These are phyloP conservation scores for Standfussiana lucernea DNA, from an alignment of 2,888 invertebrate species.

Conservation along the genomic window DNA sequence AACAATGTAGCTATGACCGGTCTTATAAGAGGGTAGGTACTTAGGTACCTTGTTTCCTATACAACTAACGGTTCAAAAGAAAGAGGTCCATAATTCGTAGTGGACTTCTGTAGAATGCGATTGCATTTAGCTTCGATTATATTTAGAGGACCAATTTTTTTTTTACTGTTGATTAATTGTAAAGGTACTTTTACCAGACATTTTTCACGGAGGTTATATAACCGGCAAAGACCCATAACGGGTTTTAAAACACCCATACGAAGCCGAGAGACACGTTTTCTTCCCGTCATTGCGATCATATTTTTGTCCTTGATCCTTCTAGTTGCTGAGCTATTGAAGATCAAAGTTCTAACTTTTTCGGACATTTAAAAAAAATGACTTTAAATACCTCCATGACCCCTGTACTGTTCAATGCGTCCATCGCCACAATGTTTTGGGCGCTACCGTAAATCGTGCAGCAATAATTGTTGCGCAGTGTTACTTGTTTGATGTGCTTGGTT, in stretches of 20 bases:
- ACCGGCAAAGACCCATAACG: no score
- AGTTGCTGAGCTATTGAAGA: not conserved
- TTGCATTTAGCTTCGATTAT: not conserved
- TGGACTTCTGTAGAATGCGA: not conserved
- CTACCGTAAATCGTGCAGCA: not conserved
- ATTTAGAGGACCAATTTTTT: not conserved
- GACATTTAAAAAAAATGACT: no score
- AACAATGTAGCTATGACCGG: slow-evolving; percentile 36
- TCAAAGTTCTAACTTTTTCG: not conserved
- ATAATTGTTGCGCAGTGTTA: not conserved
- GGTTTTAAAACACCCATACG: no score
- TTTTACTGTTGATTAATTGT: no score
- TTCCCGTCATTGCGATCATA: not conserved
- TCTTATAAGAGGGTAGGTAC: slow-evolving; percentile 22
- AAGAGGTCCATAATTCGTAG: not conserved
- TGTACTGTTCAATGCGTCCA: no score
- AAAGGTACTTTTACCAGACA: not conserved
- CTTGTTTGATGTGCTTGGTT: not conserved
- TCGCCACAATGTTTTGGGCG: no score
- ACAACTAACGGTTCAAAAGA: slow-evolving; percentile 26
- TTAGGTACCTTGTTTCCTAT: slow-evolving; percentile 10
- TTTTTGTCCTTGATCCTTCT: not conserved
- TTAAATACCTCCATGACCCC: not conserved
- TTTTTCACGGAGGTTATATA: not conserved
- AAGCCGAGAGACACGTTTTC: no score